These are phyloP conservation scores for Halichoeres trimaculatus DNA, from an alignment of 2,113 vertebrate species.

Conservation along the genomic window DNA sequence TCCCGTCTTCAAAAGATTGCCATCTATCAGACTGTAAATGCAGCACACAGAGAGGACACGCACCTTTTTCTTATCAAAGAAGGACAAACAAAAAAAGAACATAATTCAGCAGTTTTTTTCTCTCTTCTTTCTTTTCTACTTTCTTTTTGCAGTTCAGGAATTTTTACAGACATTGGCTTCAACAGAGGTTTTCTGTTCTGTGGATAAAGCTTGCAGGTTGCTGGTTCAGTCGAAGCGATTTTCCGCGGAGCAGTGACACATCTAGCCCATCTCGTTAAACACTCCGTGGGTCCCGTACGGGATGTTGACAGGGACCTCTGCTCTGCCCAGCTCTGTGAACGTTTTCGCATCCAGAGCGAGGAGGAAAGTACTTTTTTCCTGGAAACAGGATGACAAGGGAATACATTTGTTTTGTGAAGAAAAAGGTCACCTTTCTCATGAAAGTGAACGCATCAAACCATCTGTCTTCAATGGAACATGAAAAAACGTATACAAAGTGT, in stretches of 20 bases:
- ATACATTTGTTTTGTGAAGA: slow-evolving; percentile 4
- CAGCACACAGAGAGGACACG: slow-evolving; percentile 37
- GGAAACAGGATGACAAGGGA: slow-evolving; percentile 53
- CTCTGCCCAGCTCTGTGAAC: slow-evolving; percentile 90
- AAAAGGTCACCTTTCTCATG: slow-evolving; percentile 10
- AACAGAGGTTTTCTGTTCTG: slow-evolving; percentile 40
- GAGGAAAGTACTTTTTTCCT: slow-evolving; percentile 91
- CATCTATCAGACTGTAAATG: slow-evolving; percentile 45
- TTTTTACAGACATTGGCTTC: slow-evolving; percentile 22
- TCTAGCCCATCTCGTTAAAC: slow-evolving; percentile 79
- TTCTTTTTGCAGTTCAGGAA: slow-evolving; percentile 26
- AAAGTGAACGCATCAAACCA: slow-evolving; percentile 3
- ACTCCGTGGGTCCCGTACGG: slow-evolving; percentile 92
- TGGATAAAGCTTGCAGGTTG: slow-evolving; percentile 26
- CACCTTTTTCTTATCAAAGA: slow-evolving; percentile 25
- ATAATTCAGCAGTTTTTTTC: slow-evolving; percentile 34
- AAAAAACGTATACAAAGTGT: not conserved
- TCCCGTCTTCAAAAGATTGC: slow-evolving; percentile 43
- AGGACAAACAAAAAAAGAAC: slow-evolving; percentile 43
- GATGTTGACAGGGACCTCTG: slow-evolving; percentile 89
- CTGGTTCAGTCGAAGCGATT: slow-evolving; percentile 39
- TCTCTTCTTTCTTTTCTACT: slow-evolving; percentile 12
- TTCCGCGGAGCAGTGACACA: slow-evolving; percentile 21
- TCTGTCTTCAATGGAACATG: slow-evolving; percentile 20
- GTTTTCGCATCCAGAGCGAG: slow-evolving; percentile 92